Percentiles rank a stretch among this genome's conserved stretches.
These are phyloP conservation scores for Chitala chitala DNA, from an alignment of 2,113 vertebrate genomes.

Conservation along the genomic window DNA sequence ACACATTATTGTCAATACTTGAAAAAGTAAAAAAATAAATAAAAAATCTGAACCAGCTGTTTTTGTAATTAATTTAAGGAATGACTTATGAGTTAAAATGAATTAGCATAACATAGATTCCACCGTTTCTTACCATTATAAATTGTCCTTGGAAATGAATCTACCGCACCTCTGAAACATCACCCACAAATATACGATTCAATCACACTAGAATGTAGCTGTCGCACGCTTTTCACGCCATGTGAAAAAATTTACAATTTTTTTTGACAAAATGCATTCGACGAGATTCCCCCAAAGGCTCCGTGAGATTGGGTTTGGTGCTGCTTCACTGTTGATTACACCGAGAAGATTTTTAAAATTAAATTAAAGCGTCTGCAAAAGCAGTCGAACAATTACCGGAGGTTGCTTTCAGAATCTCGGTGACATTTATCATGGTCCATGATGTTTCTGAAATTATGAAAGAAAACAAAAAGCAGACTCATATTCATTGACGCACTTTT, in stretches of 20 bases:
- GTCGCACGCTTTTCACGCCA: too few relatives aligned
- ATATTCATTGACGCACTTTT: background rate
- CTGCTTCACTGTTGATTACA: background rate
- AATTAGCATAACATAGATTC: background rate
- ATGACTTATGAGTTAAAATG: background rate
- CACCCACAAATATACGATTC: too few relatives aligned
- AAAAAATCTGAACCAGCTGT: background rate
- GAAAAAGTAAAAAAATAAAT: too few relatives aligned
- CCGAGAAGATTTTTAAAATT: slow-evolving; percentile 9
- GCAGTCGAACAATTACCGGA: background rate
- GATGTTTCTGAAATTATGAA: background rate
- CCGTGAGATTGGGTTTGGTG: background rate
- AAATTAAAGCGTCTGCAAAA: background rate
- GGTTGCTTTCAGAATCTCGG: background rate
- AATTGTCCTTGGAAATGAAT: too few relatives aligned
- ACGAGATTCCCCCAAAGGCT: background rate
- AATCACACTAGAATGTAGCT: too few relatives aligned
- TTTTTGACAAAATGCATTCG: background rate
- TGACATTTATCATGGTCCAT: background rate
- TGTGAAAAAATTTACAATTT: background rate
- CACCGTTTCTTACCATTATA: too few relatives aligned
- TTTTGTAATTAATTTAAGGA: background rate
- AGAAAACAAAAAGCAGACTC: background rate
- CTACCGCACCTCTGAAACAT: too few relatives aligned
- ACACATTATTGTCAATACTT: too few relatives aligned